Base-by-base conservation (phyloP, 2,113 vertebrate genomes). In the Micromys minutus region DNA sequence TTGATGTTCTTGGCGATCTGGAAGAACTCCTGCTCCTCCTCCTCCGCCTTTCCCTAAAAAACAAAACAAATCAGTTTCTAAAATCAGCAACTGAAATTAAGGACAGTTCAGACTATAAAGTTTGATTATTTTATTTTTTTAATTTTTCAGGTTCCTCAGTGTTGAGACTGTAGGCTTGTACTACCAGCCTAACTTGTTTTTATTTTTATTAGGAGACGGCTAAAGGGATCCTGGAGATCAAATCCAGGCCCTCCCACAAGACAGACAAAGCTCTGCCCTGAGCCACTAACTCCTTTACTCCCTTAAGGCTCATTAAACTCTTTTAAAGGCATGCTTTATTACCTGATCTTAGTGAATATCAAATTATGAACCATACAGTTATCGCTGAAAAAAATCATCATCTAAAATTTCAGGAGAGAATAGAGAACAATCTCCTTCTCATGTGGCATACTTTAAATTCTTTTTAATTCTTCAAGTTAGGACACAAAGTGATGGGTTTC, bases 21-120 rank as follows among this genome's bases (percentile, higher is more conserved):
- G 98, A 99, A 45, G 97, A 98, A 97, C 99, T 99, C 97, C 98
- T 98, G 89, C 99, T 99, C 97, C 98, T 99, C 97, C 98, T 99
- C 96, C 98, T 98, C 90, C 99, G 99, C 36, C 98, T 99, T 96
- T 99, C 99, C 95, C 99, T 99, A 89, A 1, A 77, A 76, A 88
- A 84, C 10, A 95, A 98, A 55, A 95, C 52, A 90, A 1, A 15
- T n/a, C 57, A 96, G 47, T 85, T 45, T 96, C 89, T 36, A 71
- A 90, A 96, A 5, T 59, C 12, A 96, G 47, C 61, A 84, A 89
- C 5, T 79, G 36, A 89, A 94, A 89, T 39, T 75, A 96, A 83
- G 9, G 1, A 2, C 11, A 96, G 75, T 87, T 90, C 39, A 96
- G 94, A 74, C 87, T 2, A 57, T 1, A 94, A 95, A 42, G 15